Percentiles rank a stretch among this genome's conserved stretches.
Evolutionary conservation across 2,113 vertebrate genomes (phyloP).

Genomic region (western clawed frog (Xenopus tropicalis)): UCB_Xtro_10.0 CM004443.2:13009001-13009500

Average conservation of each 20-base stretch:
- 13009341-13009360: not conserved
- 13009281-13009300: constrained; percentile 4
- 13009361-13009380: not conserved
- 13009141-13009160: not conserved
- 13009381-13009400: not conserved
- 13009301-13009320: not conserved
- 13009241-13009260: not conserved
- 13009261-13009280: not conserved
- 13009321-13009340: not conserved
- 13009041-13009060: too few relatives aligned
- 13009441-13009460: too few relatives aligned
- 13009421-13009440: too few relatives aligned
- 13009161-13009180: not conserved
- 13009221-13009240: not conserved
- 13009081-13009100: too few relatives aligned
- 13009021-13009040: too few relatives aligned
- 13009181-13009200: constrained; percentile 2
- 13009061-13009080: too few relatives aligned
- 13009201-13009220: not conserved
- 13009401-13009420: not conserved
- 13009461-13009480: too few relatives aligned
- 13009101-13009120: too few relatives aligned
- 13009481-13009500: too few relatives aligned
- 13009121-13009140: not conserved
- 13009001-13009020: too few relatives aligned